Base-by-base conservation (phyloP, 2,888 invertebrate species). In the Leucophenga maculata region DNA sequence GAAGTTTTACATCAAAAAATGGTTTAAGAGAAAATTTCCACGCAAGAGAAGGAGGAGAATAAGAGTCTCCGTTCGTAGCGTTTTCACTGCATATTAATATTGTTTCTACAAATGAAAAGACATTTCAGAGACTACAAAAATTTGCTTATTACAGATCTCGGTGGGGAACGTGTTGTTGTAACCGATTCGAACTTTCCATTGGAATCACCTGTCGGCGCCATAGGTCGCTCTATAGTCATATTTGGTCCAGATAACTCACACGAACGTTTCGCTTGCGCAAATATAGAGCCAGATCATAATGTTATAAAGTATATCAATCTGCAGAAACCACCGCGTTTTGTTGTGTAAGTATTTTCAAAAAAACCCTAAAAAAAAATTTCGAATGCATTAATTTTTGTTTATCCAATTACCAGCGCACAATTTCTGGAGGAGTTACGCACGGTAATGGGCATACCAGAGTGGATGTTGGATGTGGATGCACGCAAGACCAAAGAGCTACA, bases 221-320 rank as follows among this genome's bases (percentile, higher is more conserved):
- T 97, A 86, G 96, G 96, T 0, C 92, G 94, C 69, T 96, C 97
- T 2, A 91, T 97, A 74, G 94, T 97, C 0, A 92, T 97, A 75
- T 92, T 95, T 85, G 93, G 93, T 3, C 93, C 95, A 3, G 93
- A 94, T 70, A 89, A 91, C 73, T 92, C 93, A 62, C 86, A 90
- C 11, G 93, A 94, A 74, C 90, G 94, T 76, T 94, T 94, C 86
- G 96, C 97, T 1, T 97, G 97, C 87, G 97, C 97, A 67, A 97
- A 97, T 87, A 95, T 97, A 73, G 94, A 94, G 84, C 94, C 95
- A 0, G 97, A 97, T 86, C 93, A 95, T 84, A 95, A 97, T 86
- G 95, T 97, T 73, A 93, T 97, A 65, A 97, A 96, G 89, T 96
- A 94, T 83, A 94, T 94, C 0, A 96, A 96, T 78, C 92, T 97